Percentiles rank a stretch among this genome's conserved stretches.
Evolutionary conservation across 2,888 invertebrate species (phyloP).

Genomic region (Drosophila kokeensis): DNA sequence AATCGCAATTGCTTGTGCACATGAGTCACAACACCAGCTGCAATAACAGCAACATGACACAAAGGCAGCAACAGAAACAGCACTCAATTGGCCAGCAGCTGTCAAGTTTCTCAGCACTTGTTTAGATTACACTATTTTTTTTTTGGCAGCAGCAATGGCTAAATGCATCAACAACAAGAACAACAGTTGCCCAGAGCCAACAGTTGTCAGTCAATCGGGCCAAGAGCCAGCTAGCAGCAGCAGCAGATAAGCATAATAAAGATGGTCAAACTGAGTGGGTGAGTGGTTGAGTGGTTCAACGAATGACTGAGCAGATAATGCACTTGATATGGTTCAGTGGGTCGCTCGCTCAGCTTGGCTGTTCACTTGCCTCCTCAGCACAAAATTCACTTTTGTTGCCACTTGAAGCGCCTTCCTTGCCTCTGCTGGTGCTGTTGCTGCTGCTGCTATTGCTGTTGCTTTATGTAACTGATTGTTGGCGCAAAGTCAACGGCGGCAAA

Average conservation of each 20-base stretch:
- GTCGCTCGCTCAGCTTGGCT: constrained; percentile 19
- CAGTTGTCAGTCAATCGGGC: constrained; percentile 31
- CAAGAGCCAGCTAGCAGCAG: constrained; percentile 7
- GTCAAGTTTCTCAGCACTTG: constrained; percentile 47
- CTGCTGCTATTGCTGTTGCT: constrained; percentile 23
- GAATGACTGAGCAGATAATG: constrained; percentile 28
- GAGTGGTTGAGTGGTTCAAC: constrained; percentile 8
- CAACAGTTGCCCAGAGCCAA: constrained; percentile 19
- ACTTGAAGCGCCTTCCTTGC: constrained; percentile 24
- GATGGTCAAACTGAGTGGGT: constrained; percentile 21
- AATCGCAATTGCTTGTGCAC: constrained; percentile 6
- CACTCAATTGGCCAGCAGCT: constrained; percentile 42
- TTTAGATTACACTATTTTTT: constrained; percentile 25
- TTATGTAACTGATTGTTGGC: constrained; percentile 26
- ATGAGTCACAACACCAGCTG: background rate
- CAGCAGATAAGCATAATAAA: constrained; percentile 14
- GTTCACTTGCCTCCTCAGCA: constrained; percentile 23
- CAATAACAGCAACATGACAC: constrained; percentile 19
- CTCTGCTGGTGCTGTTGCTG: constrained; percentile 29
- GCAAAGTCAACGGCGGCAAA: constrained; percentile 25
- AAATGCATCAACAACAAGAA: constrained; percentile 23
- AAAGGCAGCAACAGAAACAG: constrained; percentile 8
- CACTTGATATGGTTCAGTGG: constrained; percentile 26
- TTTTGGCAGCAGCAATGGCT: constrained; percentile 10
- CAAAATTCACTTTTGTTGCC: constrained; percentile 28